phyloP scores from a whole-genome alignment of 2,888 invertebrate species.

The Rhingia campestris region DNA sequence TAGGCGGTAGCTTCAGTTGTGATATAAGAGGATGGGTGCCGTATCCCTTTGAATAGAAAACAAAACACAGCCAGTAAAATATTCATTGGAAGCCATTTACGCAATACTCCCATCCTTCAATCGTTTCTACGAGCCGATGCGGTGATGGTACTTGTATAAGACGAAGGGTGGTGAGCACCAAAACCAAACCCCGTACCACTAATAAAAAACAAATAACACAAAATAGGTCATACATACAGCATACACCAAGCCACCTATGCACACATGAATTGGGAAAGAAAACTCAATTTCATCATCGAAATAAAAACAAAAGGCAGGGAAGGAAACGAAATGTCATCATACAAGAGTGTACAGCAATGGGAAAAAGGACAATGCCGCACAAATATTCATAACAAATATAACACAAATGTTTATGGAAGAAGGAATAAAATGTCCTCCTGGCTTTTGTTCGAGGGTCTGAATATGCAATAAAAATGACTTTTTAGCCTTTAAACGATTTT shows the following conservation, averaged over 20 bases:
- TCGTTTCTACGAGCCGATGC: conserved; percentile 37
- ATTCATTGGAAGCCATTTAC: conserved; percentile 66
- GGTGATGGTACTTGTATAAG: neutral
- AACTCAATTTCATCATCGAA: conserved; percentile 63
- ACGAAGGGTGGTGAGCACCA: conserved; percentile 24
- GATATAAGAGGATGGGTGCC: conserved; percentile 33
- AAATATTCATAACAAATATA: conserved; percentile 66
- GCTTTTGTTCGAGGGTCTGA: conserved; percentile 53
- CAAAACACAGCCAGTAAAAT: conserved; percentile 56
- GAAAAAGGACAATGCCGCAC: conserved; percentile 37
- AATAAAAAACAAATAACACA: conserved; percentile 58
- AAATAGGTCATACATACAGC: conserved; percentile 51
- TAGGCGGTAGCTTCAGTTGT: conserved; percentile 2
- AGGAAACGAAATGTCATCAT: conserved; percentile 22
- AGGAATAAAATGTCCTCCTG: conserved; percentile 53
- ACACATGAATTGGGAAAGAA: conserved; percentile 38
- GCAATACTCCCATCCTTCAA: conserved; percentile 41
- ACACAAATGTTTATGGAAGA: conserved; percentile 59
- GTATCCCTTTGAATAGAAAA: conserved; percentile 26
- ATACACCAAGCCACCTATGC: neutral
- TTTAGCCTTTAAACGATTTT: conserved; percentile 68
- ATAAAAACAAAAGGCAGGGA: conserved; percentile 46
- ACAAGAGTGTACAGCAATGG: neutral
- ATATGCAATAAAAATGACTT: conserved; percentile 64
- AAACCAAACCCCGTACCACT: conserved; percentile 43